These are phyloP conservation scores for Dasysyrphus tricinctus DNA, from an alignment of 2,888 invertebrate genomes.

Conservation along the genomic window DNA sequence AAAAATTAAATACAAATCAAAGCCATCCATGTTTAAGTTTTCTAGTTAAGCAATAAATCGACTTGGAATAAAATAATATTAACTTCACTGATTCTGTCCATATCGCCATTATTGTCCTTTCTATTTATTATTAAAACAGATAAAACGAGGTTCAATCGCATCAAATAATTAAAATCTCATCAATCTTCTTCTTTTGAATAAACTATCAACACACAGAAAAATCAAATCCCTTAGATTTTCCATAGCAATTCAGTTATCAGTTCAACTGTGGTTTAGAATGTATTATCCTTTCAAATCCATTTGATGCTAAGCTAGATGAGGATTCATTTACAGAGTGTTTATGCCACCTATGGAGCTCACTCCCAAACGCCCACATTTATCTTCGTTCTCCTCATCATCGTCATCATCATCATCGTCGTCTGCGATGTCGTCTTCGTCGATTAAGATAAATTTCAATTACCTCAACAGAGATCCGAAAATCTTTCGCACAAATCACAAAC, in stretches of 20 bases:
- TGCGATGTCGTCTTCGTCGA: constrained; percentile 52
- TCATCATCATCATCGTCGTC: constrained; percentile 34
- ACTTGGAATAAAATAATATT: no score
- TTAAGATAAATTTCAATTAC: constrained; percentile 75
- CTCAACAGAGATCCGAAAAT: constrained; percentile 69
- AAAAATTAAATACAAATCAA: no score
- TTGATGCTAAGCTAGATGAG: constrained; percentile 55
- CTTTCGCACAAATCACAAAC: constrained; percentile 74
- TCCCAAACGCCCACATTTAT: constrained; percentile 44
- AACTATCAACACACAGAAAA: constrained; percentile 9
- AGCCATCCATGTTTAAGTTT: no score
- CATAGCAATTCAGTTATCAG: constrained; percentile 43
- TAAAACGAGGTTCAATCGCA: constrained; percentile 50
- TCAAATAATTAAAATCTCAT: constrained; percentile 72
- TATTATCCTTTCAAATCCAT: constrained; percentile 66
- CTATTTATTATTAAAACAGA: neutral
- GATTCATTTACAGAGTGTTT: constrained; percentile 9
- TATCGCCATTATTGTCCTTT: neutral
- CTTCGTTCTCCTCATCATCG: constrained; percentile 41
- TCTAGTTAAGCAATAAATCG: no score
- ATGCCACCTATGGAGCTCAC: constrained; percentile 38
- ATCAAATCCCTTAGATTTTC: constrained; percentile 15
- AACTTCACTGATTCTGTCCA: neutral
- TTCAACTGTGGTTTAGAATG: constrained; percentile 47
- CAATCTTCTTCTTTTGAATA: constrained; percentile 51